Percentiles rank a stretch among this genome's conserved stretches.
These are phyloP conservation scores for Zosterops lateralis DNA, from an alignment of 2,113 vertebrate species.

Conservation along the genomic window DNA sequence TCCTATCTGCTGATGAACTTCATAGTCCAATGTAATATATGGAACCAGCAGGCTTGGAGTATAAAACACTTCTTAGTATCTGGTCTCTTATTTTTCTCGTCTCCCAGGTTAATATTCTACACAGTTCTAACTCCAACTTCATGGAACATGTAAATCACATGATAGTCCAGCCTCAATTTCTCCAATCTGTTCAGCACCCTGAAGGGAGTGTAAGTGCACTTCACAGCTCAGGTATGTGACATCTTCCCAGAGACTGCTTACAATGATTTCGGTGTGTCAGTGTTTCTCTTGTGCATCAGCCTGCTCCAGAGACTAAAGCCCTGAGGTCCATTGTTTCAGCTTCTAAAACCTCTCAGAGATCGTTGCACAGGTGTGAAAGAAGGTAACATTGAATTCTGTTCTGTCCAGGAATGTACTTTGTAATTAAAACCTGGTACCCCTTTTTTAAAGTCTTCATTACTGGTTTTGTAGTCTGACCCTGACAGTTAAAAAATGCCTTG, in stretches of 20 bases:
- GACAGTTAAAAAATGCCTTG: not conserved
- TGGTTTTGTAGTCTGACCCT: not conserved
- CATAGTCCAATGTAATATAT: not conserved
- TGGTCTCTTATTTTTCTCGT: not conserved
- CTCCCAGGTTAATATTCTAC: slow-evolving; percentile 85
- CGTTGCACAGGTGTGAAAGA: not conserved
- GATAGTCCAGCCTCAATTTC: slow-evolving; percentile 84
- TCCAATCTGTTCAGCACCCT: slow-evolving; percentile 83
- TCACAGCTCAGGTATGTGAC: slow-evolving; percentile 78
- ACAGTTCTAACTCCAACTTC: slow-evolving; percentile 77
- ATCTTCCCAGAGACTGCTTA: not conserved
- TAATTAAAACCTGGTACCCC: not conserved
- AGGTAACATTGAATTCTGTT: not conserved
- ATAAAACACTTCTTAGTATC: not conserved
- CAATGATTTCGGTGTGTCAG: not conserved
- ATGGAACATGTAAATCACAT: slow-evolving; percentile 83
- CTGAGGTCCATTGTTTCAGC: not conserved
- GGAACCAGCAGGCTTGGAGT: not conserved
- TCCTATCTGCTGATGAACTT: not conserved
- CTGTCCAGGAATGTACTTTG: not conserved
- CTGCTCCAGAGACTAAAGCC: not conserved
- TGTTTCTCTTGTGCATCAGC: not conserved
- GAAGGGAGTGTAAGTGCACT: slow-evolving; percentile 68
- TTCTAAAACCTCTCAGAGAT: not conserved
- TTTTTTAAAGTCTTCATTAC: not conserved